phyloP scores from a whole-genome alignment of 1,140 invertebrate species.

The Caenorhabditis briggsae region DNA sequence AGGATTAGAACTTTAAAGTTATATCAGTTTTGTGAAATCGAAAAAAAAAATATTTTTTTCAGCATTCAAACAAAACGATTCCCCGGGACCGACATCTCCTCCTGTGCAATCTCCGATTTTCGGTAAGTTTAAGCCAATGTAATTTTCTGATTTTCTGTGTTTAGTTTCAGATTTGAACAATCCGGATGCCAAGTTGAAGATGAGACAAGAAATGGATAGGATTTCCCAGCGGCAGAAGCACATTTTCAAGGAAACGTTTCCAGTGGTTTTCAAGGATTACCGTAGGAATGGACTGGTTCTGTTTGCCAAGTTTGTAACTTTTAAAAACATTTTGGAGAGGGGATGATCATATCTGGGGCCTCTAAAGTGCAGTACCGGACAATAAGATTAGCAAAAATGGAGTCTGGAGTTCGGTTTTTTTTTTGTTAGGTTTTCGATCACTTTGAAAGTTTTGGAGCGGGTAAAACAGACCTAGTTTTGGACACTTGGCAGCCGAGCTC shows the following conservation, averaged over 20 bases:
- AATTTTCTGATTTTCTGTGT: background rate
- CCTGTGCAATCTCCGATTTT: constrained; percentile 6
- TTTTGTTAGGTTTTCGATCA: no score
- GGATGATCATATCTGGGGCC: no score
- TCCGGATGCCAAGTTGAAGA: constrained; percentile 30
- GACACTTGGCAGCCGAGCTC: no score
- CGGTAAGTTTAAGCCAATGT: background rate
- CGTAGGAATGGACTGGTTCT: constrained; percentile 29
- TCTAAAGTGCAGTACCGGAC: no score
- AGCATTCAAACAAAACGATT: background rate
- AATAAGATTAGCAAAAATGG: no score
- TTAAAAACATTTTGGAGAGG: no score
- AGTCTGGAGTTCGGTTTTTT: no score
- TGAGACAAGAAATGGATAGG: constrained; percentile 40
- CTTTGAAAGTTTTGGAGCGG: no score
- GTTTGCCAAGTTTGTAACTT: constrained; percentile 1
- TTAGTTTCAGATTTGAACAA: constrained; percentile 52
- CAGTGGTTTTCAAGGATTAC: constrained; percentile 21
- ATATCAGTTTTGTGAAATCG: background rate
- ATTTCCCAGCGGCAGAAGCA: background rate
- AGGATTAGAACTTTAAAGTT: background rate
- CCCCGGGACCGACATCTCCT: background rate
- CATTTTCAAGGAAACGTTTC: constrained; percentile 23
- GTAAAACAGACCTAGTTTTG: no score
- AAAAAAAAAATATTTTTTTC: background rate